Evolutionary conservation across 2,888 invertebrate species (phyloP), one percentile per base, ranked within the genome.

Genomic region (Conus canariensis): DNA sequence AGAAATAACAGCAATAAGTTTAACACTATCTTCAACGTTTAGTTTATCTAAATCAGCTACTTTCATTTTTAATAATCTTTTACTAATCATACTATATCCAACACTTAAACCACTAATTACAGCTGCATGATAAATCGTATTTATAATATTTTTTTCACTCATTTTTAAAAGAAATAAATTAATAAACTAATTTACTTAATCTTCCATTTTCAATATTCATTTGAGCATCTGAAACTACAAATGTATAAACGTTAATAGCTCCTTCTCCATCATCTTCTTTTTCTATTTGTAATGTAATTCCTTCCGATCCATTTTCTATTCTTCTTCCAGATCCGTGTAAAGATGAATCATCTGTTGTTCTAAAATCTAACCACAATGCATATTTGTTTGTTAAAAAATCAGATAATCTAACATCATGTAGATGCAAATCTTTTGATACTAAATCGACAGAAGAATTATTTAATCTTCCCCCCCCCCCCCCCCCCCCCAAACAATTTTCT

Each of bases 81-180:
- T 70, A 22, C 70, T 70, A 22, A 70, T 70, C 70, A 70, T 6
- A 70, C 70, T 70, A 70, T 70, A 70, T 70, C 70, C 70, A 7
- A 70, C 70, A 70, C 70, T 70, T 70, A 70, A 70, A 22, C 70
- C 70, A 70, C 70, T 70, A 70, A 70, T 70, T 70, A 70, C 70
- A 70, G 70, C 70, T 70, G 70, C 70, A 70, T 70, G 70, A 70
- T 70, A 70, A 70, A 70, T 70, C 8, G 70, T 6, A 70, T 70
- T 70, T 19, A 6, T 70, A 70, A 70, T 70, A 70, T 70, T 70
- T 70, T 70, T 70, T 70, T 70, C 70, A 8, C 19, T 22, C 70
- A 70, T 70, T 70, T 70, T 70, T 70, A 70, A 70, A 70, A 70
- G 70, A 70, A 70, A 70, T 30, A 30, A 30, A 16, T 70, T 70